Conservation (phyloP, 2,113 vertebrate species). For the Orientallactaga bullata region DNA sequence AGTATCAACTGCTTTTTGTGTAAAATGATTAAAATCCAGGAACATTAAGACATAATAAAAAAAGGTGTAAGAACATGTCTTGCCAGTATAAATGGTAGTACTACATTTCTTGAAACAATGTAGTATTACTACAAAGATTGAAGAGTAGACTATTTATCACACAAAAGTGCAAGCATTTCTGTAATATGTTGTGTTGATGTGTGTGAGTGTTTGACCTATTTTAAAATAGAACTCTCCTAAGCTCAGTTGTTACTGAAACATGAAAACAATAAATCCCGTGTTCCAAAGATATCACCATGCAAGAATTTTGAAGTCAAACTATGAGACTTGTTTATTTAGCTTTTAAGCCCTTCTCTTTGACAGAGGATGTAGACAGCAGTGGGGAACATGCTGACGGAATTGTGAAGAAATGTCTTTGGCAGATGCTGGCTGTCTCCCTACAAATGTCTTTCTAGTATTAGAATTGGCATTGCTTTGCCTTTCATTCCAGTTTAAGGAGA, state of each 20-base stretch:
- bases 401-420: slow-evolving; percentile 18
- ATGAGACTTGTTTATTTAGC: slow-evolving; percentile 15
- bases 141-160: slow-evolving; percentile 2
- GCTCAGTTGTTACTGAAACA: slow-evolving; percentile 40
- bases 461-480: neutral
- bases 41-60: neutral
- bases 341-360: slow-evolving; percentile 28
- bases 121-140: neutral
- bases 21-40: neutral
- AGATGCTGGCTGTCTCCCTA: slow-evolving; percentile 12
- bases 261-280: slow-evolving; percentile 39
- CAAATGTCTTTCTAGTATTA: neutral
- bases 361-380: neutral
- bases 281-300: slow-evolving; percentile 4
- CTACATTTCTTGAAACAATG: slow-evolving; percentile 46
- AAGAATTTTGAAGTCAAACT: slow-evolving; percentile 45
- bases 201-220: neutral
- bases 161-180: slow-evolving; percentile 10
- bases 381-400: neutral
- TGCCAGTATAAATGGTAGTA: neutral
- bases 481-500: neutral
- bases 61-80: slow-evolving; percentile 9
- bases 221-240: slow-evolving; percentile 23
- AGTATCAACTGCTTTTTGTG: neutral
- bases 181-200: neutral